These are phyloP conservation scores for Nicator chloris DNA, from an alignment of 2,113 vertebrate species.

Conservation along the genomic window DNA sequence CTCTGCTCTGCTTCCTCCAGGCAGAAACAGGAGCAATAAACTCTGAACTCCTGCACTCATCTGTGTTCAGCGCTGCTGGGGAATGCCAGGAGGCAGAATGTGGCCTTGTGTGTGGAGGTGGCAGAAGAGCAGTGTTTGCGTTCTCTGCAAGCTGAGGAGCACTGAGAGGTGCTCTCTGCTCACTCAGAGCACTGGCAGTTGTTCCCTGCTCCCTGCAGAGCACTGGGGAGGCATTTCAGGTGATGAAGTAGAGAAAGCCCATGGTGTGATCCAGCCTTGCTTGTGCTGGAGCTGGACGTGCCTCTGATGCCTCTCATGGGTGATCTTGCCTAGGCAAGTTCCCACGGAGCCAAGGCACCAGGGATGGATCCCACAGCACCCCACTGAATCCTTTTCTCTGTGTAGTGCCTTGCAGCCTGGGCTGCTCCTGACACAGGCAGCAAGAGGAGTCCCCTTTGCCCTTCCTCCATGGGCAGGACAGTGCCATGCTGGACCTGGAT, in stretches of 20 bases:
- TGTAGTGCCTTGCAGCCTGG: not conserved
- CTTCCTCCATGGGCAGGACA: rapidly evolving
- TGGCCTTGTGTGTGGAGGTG: rapidly evolving
- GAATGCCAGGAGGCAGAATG: not conserved
- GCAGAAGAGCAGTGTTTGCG: not conserved
- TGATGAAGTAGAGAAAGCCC: not conserved
- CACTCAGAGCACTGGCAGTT: not conserved
- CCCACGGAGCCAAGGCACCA: rapidly evolving
- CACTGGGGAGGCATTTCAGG: not conserved
- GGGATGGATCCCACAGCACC: not conserved
- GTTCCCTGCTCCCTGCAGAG: not conserved
- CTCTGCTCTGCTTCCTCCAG: not conserved
- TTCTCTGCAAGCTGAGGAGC: not conserved
- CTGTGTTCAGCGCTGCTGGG: rapidly evolving
- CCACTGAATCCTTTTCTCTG: not conserved
- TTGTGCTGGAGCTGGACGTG: not conserved
- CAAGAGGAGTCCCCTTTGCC: not conserved
- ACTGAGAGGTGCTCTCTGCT: not conserved
- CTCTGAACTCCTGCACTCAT: not conserved
- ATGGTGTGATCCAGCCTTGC: rapidly evolving
- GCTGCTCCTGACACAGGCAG: not conserved
- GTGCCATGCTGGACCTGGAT: not conserved
- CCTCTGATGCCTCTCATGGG: not conserved
- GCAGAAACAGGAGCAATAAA: not conserved
- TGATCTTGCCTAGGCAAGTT: not conserved